A percentile compares a stretch with the other conserved stretches of the same genome.
phyloP scores from a whole-genome alignment of 2,888 invertebrate genomes.

The Stomorhina lunata region DNA sequence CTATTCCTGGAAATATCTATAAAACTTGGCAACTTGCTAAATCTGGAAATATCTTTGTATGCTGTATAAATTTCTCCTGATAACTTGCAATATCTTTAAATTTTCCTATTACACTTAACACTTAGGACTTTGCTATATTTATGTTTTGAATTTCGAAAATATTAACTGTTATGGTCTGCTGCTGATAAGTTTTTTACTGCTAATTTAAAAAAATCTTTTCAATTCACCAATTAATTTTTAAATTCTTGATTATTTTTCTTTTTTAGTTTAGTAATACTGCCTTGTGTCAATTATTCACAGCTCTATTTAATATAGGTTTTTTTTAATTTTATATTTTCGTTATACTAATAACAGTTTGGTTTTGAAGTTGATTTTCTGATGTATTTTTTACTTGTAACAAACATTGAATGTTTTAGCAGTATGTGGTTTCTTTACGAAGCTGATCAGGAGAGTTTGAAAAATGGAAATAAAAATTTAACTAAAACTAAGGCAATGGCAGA shows the following conservation, averaged over 20 bases:
- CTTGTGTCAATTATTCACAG: neutral
- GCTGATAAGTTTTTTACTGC: too few relatives aligned
- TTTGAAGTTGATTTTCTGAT: neutral
- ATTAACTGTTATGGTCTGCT: too few relatives aligned
- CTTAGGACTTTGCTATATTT: too few relatives aligned
- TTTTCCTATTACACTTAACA: too few relatives aligned
- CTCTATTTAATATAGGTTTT: neutral
- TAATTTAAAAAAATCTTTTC: too few relatives aligned
- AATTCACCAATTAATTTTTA: neutral
- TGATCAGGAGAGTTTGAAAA: constrained; percentile 17
- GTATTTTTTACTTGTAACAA: constrained; percentile 9
- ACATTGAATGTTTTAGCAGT: constrained; percentile 33
- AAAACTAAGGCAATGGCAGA: too few relatives aligned
- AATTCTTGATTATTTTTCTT: neutral
- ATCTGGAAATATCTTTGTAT: too few relatives aligned
- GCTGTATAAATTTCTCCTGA: too few relatives aligned
- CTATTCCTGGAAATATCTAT: too few relatives aligned
- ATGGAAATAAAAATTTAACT: constrained; percentile 41
- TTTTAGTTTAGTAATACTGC: neutral
- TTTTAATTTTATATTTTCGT: neutral
- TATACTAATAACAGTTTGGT: constrained; percentile 40
- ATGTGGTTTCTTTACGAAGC: constrained; percentile 36
- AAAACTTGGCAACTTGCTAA: too few relatives aligned
- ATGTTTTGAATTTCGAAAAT: too few relatives aligned
- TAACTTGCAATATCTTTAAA: too few relatives aligned